Evolutionary conservation across 2,113 vertebrate species (phyloP).

Genomic region (Thunnus thynnus): DNA sequence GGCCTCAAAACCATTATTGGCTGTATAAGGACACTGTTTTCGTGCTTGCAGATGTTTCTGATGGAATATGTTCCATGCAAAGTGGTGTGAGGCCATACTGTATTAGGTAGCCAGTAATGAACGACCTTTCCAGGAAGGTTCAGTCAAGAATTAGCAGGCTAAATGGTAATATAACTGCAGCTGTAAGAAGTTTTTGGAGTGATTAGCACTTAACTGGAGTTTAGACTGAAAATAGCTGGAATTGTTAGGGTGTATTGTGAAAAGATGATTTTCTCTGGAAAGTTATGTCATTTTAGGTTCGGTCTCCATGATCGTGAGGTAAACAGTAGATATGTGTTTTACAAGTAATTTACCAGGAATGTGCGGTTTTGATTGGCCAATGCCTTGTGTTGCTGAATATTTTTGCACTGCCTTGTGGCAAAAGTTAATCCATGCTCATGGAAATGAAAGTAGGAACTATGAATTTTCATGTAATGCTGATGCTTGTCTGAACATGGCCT

Average conservation of each 20-base stretch:
- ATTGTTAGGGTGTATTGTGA: not conserved
- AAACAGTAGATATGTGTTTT: no score
- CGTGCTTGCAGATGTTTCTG: conserved; percentile 30
- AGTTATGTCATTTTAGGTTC: not conserved
- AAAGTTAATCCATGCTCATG: not conserved
- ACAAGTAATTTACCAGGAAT: not conserved
- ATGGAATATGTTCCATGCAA: conserved; percentile 20
- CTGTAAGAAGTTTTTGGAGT: not conserved
- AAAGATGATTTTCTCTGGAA: not conserved
- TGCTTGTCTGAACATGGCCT: no score
- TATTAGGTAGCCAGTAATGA: conserved; percentile 10
- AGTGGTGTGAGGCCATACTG: not conserved
- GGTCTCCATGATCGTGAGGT: no score
- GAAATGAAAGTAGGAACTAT: no score
- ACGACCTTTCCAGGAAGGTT: conserved; percentile 1
- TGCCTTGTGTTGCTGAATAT: not conserved
- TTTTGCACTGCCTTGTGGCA: not conserved
- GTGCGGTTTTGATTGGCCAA: not conserved
- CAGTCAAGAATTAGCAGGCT: not conserved
- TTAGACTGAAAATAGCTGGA: not conserved
- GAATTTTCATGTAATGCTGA: no score
- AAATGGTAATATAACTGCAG: conserved; percentile 3
- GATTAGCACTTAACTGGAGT: not conserved
- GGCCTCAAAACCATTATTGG: conserved; percentile 22
- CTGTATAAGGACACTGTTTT: not conserved